phyloP scores from a whole-genome alignment of 92 coral and sea anemone species.

The Porites lobata region DNA sequence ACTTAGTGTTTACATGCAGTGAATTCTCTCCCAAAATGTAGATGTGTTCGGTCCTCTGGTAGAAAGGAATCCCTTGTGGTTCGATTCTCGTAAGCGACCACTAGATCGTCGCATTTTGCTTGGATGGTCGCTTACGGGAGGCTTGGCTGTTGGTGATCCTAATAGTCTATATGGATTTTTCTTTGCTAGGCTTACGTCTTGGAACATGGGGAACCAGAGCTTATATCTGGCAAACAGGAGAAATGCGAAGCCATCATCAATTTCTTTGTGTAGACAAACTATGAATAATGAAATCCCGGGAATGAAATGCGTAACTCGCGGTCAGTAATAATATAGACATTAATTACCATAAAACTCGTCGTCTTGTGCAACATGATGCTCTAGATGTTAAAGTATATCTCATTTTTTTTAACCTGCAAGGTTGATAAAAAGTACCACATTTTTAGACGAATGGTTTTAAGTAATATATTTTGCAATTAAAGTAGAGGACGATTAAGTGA shows the following conservation, averaged over 20 bases:
- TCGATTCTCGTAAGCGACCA: too few relatives aligned
- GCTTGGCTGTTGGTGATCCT: neutral
- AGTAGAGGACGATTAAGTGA: neutral
- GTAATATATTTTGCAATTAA: neutral
- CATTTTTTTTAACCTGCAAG: neutral
- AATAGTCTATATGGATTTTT: neutral
- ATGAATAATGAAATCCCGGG: too few relatives aligned
- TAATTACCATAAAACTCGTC: neutral
- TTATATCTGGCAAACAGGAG: slow-evolving; percentile 88
- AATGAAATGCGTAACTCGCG: too few relatives aligned
- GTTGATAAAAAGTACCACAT: neutral
- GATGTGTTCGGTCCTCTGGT: too few relatives aligned
- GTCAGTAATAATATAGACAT: neutral
- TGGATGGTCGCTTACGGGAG: neutral
- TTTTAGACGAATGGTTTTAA: neutral
- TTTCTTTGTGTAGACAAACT: slow-evolving; percentile 62
- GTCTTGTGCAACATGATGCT: neutral
- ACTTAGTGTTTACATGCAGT: too few relatives aligned
- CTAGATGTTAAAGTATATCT: neutral
- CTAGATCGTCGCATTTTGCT: too few relatives aligned
- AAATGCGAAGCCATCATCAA: slow-evolving; percentile 86
- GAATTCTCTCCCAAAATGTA: too few relatives aligned
- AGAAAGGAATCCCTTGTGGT: too few relatives aligned
- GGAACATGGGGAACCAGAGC: slow-evolving; percentile 85
- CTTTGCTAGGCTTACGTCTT: slow-evolving; percentile 66